Conservation (phyloP, 2,888 invertebrate species). For the Argynnis bischoffii region DNA sequence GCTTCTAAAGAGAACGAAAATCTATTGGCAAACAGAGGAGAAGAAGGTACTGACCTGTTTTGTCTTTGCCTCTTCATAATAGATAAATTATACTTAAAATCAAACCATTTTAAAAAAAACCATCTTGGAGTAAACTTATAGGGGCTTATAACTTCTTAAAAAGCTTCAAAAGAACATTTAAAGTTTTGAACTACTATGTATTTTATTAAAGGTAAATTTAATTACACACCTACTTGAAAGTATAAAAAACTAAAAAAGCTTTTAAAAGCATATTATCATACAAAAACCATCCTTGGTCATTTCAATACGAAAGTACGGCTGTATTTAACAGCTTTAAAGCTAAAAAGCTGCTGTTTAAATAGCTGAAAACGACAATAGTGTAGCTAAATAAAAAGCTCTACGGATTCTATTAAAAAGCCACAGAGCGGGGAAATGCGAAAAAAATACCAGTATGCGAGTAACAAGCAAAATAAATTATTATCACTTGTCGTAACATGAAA, state of each 20-base stretch:
- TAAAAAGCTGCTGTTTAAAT: slow-evolving; percentile 18
- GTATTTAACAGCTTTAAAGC: slow-evolving; percentile 12
- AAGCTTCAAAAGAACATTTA: no score
- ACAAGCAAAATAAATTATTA: slow-evolving; percentile 70
- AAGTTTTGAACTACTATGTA: no score
- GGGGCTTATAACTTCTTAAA: no score
- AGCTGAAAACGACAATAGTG: slow-evolving; percentile 9
- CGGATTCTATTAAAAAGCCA: slow-evolving; percentile 20
- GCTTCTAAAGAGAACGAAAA: no score
- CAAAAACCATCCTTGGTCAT: slow-evolving; percentile 13
- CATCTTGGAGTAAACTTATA: no score
- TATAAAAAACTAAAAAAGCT: not conserved
- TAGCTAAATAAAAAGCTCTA: slow-evolving; percentile 12
- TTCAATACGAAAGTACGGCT: slow-evolving; percentile 9
- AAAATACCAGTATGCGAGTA: slow-evolving; percentile 42
- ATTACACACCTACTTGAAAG: no score
- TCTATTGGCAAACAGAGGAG: no score
- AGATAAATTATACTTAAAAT: no score
- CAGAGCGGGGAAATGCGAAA: slow-evolving; percentile 40
- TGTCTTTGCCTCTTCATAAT: no score
- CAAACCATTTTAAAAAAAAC: no score
- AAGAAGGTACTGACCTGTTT: no score
- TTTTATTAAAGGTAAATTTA: no score
- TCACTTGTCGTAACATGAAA: slow-evolving; percentile 72
- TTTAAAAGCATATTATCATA: slow-evolving; percentile 11